A percentile compares a stretch with the other conserved stretches of the same genome.
Evolutionary conservation across 1,140 invertebrate genomes (phyloP).

Genomic region (Drosophila pruinosa): DNA sequence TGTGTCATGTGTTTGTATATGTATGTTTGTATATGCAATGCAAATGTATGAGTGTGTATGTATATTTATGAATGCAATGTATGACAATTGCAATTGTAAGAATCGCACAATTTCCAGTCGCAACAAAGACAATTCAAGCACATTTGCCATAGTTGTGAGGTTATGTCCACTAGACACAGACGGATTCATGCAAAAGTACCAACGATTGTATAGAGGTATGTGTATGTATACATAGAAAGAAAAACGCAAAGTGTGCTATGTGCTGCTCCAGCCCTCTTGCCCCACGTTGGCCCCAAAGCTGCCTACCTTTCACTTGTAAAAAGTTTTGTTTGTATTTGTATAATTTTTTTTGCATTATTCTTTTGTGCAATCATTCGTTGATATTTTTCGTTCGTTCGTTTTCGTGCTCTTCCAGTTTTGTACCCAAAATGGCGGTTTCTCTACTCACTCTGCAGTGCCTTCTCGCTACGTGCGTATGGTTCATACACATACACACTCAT

Average conservation of each 20-base stretch:
- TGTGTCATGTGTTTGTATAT: no score
- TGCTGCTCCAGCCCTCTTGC: slow-evolving; percentile 11
- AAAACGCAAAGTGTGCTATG: slow-evolving; percentile 24
- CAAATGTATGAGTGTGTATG: neutral
- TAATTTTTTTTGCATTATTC: slow-evolving; percentile 65
- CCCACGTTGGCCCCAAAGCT: slow-evolving; percentile 44
- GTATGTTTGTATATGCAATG: no score
- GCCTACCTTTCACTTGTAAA: slow-evolving; percentile 68
- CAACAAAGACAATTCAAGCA: slow-evolving; percentile 50
- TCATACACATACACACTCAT: slow-evolving; percentile 1
- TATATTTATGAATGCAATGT: slow-evolving; percentile 7
- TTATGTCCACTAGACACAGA: slow-evolving; percentile 53
- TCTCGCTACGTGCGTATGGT: slow-evolving; percentile 37
- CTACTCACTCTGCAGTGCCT: slow-evolving; percentile 23
- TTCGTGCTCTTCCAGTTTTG: slow-evolving; percentile 64
- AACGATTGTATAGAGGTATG: neutral
- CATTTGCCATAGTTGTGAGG: slow-evolving; percentile 69
- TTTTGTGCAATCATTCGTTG: slow-evolving; percentile 69
- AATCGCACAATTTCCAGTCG: slow-evolving; percentile 41
- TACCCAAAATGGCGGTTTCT: slow-evolving; percentile 73
- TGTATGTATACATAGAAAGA: slow-evolving; percentile 9
- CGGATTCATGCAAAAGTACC: slow-evolving; percentile 3
- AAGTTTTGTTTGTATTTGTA: slow-evolving; percentile 62
- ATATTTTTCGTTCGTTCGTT: slow-evolving; percentile 60
- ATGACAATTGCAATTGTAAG: slow-evolving; percentile 26